Conservation (phyloP, 53 echinoderm and acorn worm genomes). For the Paracentrotus lividus region DNA sequence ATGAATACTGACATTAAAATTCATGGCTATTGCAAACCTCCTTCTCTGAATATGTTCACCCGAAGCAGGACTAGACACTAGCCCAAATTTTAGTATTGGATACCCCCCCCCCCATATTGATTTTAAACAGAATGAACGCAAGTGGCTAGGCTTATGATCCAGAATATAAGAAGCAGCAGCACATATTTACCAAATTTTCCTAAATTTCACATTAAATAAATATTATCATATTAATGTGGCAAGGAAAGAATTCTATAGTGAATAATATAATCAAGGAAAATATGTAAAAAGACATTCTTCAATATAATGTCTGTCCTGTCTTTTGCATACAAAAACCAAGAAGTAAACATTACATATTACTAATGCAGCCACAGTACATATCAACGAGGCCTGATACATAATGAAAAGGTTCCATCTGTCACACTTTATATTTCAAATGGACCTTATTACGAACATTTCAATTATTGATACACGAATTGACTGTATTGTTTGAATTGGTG, state of each 20-base stretch:
- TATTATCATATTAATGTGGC: background rate
- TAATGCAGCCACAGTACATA: background rate
- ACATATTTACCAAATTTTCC: no score
- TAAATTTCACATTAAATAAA: no score
- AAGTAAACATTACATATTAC: background rate
- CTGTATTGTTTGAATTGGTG: constrained; percentile 69
- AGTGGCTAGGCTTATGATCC: no score
- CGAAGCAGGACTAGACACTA: no score
- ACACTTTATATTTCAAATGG: constrained; percentile 28
- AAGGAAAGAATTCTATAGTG: background rate
- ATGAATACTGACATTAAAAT: no score
- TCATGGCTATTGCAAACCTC: no score
- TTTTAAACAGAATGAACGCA: no score
- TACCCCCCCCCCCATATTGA: no score
- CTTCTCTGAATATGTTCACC: no score
- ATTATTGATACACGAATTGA: constrained; percentile 71
- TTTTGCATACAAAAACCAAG: background rate
- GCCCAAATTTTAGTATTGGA: no score
- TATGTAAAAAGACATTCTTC: background rate
- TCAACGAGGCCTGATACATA: background rate
- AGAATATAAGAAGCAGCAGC: no score
- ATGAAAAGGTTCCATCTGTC: constrained; percentile 52
- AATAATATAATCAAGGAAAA: background rate
- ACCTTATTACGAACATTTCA: constrained; percentile 60
- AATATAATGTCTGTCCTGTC: background rate